Evolutionary conservation across 2,113 vertebrate species (phyloP), one percentile per base, ranked within the genome.

Genomic region (Proterorhinus semilunaris): DNA sequence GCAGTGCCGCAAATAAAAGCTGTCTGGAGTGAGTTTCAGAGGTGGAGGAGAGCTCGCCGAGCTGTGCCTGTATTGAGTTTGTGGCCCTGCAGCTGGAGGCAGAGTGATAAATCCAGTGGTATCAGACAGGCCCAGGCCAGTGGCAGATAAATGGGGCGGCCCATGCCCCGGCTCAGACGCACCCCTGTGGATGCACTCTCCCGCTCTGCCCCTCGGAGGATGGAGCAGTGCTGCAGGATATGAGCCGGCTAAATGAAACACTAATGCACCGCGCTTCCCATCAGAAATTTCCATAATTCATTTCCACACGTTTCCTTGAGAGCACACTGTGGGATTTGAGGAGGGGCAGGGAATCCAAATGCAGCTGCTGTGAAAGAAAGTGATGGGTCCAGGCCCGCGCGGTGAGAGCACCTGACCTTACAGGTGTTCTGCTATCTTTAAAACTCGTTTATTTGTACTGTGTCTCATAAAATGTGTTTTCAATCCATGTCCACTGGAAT

Each of bases 241-340:
- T 71, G 65, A 77, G 70, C 68, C 53, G 86, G 83, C 90, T 91
- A 92, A 93, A 93, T 92, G 92, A 92, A 92, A 92, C 88, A 88
- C 87, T 88, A 89, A 91, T 90, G 88, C 88, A 87, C 87, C 85
- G 81, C 89, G 90, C 92, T 94, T 91, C 86, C 90, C 90, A 93
- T 94, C 91, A 91, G 82, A 92, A 94, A 93, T 93, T 92, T 94
- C 90, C 93, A 93, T 94, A 94, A 93, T 93, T 93, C 91, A 94
- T 94, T 93, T 93, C 83, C 89, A 91, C 80, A 86, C 88, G 75
- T 92, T 92, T 92, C 85, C 91, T 92, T 87, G 85, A 91, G 88
- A 90, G 88, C 89, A 83, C 81, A 90, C 88, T 86, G 86, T 87
- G 88, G 85, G 88, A 86, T 83, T 88, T 88, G 78, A 90, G 79